Evolutionary conservation across 2,888 invertebrate genomes (phyloP).

Genomic region (Drosophila ustulata): DNA sequence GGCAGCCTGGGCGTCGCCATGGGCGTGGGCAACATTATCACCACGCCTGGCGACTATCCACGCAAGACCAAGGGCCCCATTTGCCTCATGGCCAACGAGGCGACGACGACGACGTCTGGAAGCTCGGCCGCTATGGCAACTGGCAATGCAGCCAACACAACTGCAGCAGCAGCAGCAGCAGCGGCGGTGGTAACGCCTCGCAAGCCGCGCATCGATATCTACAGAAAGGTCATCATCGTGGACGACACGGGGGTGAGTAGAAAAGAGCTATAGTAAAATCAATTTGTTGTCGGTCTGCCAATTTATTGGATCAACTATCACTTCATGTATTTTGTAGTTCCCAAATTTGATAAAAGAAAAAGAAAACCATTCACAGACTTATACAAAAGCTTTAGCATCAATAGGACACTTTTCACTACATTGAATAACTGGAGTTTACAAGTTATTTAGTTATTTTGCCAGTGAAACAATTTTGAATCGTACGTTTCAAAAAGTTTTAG

Average conservation of each 20-base stretch:
- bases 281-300: too few species aligned
- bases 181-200: slow-evolving; percentile 31
- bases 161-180: not conserved
- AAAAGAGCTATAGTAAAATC: not conserved
- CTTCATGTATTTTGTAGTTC: too few species aligned
- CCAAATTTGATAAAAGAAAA: too few species aligned
- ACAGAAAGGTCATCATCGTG: slow-evolving; percentile 84
- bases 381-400: too few species aligned
- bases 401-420: too few species aligned
- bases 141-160: slow-evolving; percentile 21
- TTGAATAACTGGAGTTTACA: too few species aligned
- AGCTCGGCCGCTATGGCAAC: not conserved
- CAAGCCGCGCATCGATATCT: slow-evolving; percentile 82
- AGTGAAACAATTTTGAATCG: too few species aligned
- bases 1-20: slow-evolving; percentile 81
- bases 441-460: too few species aligned
- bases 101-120: slow-evolving; percentile 7
- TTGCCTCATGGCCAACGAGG: slow-evolving; percentile 68
- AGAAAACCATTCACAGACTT: too few species aligned
- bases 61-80: slow-evolving; percentile 84
- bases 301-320: too few species aligned
- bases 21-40: slow-evolving; percentile 82
- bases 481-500: too few species aligned
- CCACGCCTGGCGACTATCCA: slow-evolving; percentile 83
- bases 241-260: slow-evolving; percentile 84